Conservation (phyloP, 2,113 vertebrate genomes). For the Rallus limicola region DNA sequence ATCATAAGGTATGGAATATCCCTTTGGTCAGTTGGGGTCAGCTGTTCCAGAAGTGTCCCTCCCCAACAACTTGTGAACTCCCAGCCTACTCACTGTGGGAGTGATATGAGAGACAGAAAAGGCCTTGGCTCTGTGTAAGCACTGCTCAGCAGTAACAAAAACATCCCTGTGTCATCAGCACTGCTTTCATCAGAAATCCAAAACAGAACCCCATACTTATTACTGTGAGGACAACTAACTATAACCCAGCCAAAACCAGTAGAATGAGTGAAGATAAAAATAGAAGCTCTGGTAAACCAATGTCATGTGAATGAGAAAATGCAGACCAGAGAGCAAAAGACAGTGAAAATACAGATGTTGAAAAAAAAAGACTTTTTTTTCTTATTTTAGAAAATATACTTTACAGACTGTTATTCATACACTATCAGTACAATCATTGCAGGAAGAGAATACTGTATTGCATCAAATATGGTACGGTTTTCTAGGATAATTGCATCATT, state of each 20-base stretch:
- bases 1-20: rapidly evolving
- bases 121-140: background rate
- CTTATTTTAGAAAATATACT: background rate
- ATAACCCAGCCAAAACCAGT: background rate
- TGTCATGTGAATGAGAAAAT: background rate
- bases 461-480: background rate
- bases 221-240: background rate
- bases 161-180: no score
- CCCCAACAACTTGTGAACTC: rapidly evolving
- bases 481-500: background rate
- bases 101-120: background rate
- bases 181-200: background rate
- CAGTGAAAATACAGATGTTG: background rate
- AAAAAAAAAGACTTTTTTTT: background rate
- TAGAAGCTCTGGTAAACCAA: background rate
- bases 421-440: background rate
- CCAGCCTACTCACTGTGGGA: rapidly evolving
- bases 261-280: background rate
- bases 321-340: background rate
- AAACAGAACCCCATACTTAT: background rate
- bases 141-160: background rate
- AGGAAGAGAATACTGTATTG: background rate
- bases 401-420: background rate
- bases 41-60: background rate
- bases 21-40: background rate